These are phyloP conservation scores for Lytechinus variegatus DNA, from an alignment of 35 echinoderm and acorn worm genomes.

Conservation along the genomic window DNA sequence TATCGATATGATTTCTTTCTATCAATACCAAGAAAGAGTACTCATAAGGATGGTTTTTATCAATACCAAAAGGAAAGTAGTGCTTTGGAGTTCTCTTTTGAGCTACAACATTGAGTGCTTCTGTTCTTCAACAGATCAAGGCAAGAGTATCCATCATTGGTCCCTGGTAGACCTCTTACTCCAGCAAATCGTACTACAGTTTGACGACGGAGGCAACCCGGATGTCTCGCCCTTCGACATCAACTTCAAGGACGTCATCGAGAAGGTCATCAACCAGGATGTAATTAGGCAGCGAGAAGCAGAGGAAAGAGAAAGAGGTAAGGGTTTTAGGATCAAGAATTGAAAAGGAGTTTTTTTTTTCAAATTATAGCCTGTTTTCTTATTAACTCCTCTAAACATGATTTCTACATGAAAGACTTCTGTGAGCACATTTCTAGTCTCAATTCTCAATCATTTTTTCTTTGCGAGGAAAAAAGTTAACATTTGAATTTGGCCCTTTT, in stretches of 20 bases:
- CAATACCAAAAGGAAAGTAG: no score
- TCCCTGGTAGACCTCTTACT: conserved; percentile 84
- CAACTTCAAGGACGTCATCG: conserved; percentile 98
- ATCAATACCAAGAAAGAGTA: no score
- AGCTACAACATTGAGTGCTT: background rate
- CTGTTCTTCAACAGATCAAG: conserved; percentile 66
- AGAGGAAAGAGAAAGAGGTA: conserved; percentile 92
- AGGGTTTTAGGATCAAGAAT: background rate
- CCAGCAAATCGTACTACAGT: conserved; percentile 93
- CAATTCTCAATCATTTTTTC: no score
- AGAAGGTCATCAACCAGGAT: conserved; percentile 98
- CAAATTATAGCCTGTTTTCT: background rate
- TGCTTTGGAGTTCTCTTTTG: no score
- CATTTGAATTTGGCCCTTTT: no score
- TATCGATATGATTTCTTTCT: no score
- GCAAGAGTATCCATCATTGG: conserved; percentile 89
- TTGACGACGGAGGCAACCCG: conserved; percentile 84
- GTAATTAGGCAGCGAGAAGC: conserved; percentile 76
- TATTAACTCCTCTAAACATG: no score
- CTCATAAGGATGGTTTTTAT: no score
- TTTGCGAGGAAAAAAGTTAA: no score
- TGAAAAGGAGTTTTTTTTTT: background rate
- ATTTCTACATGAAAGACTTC: no score
- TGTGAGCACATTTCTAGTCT: no score
- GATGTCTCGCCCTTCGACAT: conserved; percentile 94